Conservation (phyloP, 2,888 invertebrate species). For the Clostera curtula region DNA sequence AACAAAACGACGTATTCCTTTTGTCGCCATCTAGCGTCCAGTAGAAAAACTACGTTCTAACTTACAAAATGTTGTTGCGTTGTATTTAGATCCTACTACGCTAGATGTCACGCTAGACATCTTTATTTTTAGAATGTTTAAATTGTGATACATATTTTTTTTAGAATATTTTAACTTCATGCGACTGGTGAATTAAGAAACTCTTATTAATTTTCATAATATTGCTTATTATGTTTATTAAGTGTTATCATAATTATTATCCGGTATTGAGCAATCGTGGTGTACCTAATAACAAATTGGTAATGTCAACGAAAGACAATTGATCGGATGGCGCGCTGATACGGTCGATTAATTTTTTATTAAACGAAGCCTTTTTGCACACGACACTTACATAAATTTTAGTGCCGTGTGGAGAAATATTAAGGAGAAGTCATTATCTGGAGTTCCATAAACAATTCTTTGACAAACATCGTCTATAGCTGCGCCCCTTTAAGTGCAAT, state of each 20-base stretch:
- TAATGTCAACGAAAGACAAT: conserved; percentile 9
- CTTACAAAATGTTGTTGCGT: neutral
- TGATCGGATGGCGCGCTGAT: conserved; percentile 12
- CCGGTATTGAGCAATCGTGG: too few species aligned
- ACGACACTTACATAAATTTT: conserved; percentile 28
- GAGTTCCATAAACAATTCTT: conserved; percentile 4
- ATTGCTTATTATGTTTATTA: too few species aligned
- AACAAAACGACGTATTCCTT: too few species aligned
- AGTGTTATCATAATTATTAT: conserved; percentile 10
- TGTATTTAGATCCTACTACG: conserved; percentile 19
- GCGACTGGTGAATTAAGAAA: too few species aligned
- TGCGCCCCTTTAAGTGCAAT: neutral
- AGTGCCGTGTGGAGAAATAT: conserved; percentile 51
- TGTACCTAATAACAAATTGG: conserved; percentile 11
- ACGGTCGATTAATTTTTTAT: conserved; percentile 27
- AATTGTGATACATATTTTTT: too few species aligned
- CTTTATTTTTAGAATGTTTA: too few species aligned
- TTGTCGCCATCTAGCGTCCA: conserved; percentile 42
- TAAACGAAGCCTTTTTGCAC: conserved; percentile 32
- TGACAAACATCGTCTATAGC: neutral
- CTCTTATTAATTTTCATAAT: too few species aligned
- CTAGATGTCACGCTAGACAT: too few species aligned
- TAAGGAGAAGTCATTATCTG: too few species aligned
- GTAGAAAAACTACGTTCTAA: conserved; percentile 4
- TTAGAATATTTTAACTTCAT: too few species aligned